Conservation (phyloP, 2,797 vertebrate species). For the Amniataba percoides region DNA sequence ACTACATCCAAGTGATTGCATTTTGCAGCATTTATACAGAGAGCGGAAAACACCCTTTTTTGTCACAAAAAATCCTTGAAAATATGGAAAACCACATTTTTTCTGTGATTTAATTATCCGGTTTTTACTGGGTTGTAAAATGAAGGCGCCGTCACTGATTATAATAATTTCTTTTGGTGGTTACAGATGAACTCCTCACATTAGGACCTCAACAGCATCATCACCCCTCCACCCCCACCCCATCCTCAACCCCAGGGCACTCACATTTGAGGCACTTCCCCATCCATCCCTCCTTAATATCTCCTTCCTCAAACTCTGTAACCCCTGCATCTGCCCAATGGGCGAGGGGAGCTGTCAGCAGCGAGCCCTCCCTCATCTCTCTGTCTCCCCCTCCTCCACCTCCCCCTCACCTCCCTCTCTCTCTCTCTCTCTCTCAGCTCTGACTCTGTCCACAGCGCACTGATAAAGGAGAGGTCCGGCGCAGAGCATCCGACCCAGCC, state of each 20-base stretch:
- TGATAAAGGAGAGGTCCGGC: slow-evolving; percentile 78
- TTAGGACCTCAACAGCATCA: slow-evolving; percentile 34
- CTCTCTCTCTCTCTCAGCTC: slow-evolving; percentile 68
- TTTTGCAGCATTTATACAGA: slow-evolving; percentile 4
- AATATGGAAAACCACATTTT: slow-evolving; percentile 5
- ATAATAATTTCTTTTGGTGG: slow-evolving; percentile 24
- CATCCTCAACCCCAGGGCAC: background rate
- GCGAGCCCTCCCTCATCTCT: slow-evolving; percentile 72
- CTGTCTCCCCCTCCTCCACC: slow-evolving; percentile 26
- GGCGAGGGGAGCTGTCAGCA: slow-evolving; percentile 76
- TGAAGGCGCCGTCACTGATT: slow-evolving; percentile 29
- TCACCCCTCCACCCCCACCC: no score
- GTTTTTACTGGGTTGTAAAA: slow-evolving; percentile 34
- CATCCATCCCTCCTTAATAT: slow-evolving; percentile 66
- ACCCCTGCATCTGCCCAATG: slow-evolving; percentile 82
- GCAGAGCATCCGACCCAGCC: slow-evolving; percentile 70
- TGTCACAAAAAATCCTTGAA: background rate
- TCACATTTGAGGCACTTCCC: slow-evolving; percentile 15
- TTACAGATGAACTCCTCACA: slow-evolving; percentile 36
- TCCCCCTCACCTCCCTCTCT: slow-evolving; percentile 10
- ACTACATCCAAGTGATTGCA: background rate
- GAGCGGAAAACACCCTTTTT: background rate
- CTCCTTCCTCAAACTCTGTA: slow-evolving; percentile 78
- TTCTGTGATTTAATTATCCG: slow-evolving; percentile 13
- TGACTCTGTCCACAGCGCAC: slow-evolving; percentile 68